Conservation (phyloP, 2,888 invertebrate genomes). For the Drosophila neonasuta region DNA sequence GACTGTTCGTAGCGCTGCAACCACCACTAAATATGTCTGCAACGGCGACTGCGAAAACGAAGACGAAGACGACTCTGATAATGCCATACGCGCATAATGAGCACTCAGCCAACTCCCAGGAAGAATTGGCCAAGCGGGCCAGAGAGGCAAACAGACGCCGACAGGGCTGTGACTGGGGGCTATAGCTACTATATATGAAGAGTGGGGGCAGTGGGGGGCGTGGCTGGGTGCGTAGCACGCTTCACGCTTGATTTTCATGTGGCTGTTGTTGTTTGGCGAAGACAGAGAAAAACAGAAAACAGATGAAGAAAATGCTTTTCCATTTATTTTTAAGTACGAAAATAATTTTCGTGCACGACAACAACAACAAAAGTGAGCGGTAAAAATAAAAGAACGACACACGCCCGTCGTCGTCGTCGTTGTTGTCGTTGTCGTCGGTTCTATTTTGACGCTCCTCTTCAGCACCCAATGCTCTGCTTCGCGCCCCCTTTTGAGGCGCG, state of each 20-base stretch:
- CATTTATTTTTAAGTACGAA: conserved; percentile 79
- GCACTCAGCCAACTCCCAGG: conserved; percentile 20
- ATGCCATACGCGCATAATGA: conserved; percentile 46
- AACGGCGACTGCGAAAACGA: conserved; percentile 4
- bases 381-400: conserved; percentile 72
- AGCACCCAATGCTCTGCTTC: not conserved
- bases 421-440: conserved; percentile 27
- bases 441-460: conserved; percentile 1
- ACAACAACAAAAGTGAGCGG: conserved; percentile 51
- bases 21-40: conserved; percentile 17
- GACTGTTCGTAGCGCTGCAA: conserved; percentile 26
- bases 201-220: not conserved
- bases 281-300: conserved; percentile 31
- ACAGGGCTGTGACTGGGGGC: conserved; percentile 4
- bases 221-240: conserved; percentile 44
- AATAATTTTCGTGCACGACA: conserved; percentile 64
- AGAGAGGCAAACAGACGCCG: not conserved
- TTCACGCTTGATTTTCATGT: conserved; percentile 73
- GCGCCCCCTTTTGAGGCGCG: conserved; percentile 16
- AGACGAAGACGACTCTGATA: conserved; percentile 24
- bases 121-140: conserved; percentile 4
- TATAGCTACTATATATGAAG: not conserved
- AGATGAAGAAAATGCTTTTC: conserved; percentile 76
- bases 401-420: conserved; percentile 57
- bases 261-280: conserved; percentile 67